phyloP scores from a whole-genome alignment of 2,113 vertebrate genomes.

The Chrysemys picta region DNA sequence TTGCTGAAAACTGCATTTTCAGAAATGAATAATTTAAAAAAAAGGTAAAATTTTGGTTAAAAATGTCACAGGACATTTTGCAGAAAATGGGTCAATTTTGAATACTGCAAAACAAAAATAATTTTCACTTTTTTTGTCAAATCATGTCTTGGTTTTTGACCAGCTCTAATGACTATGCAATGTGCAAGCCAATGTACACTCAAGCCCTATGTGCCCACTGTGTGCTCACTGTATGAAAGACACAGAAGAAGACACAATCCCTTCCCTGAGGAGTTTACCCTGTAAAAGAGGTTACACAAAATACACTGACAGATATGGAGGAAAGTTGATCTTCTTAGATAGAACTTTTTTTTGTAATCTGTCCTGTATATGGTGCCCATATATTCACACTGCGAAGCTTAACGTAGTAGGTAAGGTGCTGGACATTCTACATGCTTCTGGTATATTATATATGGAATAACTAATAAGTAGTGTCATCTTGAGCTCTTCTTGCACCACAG shows the following conservation, averaged over 20 bases:
- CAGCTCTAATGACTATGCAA: not conserved
- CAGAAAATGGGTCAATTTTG: not conserved
- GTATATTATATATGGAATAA: not conserved
- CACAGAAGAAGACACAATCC: not conserved
- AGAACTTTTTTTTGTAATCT: not conserved
- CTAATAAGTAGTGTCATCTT: not conserved
- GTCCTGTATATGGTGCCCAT: not conserved
- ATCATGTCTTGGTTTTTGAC: not conserved
- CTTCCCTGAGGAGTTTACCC: not conserved
- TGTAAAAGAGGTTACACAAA: not conserved
- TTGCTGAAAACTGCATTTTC: constrained; percentile 51
- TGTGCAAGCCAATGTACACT: not conserved
- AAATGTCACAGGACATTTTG: constrained; percentile 26
- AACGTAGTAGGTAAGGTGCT: not conserved
- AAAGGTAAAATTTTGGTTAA: constrained; percentile 27
- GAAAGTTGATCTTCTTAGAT: not conserved
- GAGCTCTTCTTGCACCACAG: not conserved
- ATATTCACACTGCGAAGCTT: not conserved
- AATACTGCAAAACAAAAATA: not conserved
- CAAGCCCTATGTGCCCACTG: not conserved
- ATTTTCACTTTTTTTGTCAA: not conserved
- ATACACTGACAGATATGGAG: not conserved
- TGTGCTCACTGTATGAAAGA: not conserved
- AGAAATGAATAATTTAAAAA: not conserved
- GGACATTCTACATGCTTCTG: not conserved